Conservation (phyloP, 1,140 invertebrate species). For the Pinna nobilis region DNA sequence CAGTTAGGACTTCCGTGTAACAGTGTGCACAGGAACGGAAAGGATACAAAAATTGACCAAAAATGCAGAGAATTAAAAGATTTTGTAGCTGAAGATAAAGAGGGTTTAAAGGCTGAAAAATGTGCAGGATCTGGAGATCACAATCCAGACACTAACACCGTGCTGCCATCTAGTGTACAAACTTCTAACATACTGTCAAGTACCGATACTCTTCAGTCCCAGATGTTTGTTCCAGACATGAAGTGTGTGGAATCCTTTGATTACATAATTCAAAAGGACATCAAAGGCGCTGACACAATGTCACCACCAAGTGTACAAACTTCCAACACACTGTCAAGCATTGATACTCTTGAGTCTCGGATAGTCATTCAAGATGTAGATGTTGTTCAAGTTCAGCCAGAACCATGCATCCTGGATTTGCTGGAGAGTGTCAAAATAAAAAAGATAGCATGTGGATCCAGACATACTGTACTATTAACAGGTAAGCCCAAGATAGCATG, state of each 20-base stretch:
- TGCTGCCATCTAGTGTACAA: not conserved
- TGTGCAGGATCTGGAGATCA: not conserved
- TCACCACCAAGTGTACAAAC: not conserved
- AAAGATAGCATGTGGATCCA: constrained; percentile 64
- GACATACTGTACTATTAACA: constrained; percentile 64
- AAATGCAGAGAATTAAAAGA: too few species aligned
- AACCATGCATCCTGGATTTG: constrained; percentile 52
- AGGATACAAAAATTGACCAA: not conserved
- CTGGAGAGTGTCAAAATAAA: constrained; percentile 40
- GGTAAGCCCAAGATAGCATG: constrained; percentile 57
- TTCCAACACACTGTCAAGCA: not conserved
- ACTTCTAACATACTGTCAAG: not conserved
- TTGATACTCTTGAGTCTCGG: constrained; percentile 1
- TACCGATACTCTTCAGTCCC: not conserved
- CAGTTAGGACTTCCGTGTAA: constrained; percentile 81
- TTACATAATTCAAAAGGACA: not conserved
- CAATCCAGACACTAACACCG: not conserved
- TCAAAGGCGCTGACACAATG: not conserved
- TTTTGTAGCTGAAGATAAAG: not conserved
- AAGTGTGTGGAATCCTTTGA: not conserved
- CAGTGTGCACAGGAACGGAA: not conserved
- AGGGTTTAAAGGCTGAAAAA: not conserved
- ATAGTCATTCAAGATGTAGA: constrained; percentile 40
- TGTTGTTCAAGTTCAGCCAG: constrained; percentile 45
- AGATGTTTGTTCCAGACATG: not conserved